Conservation (phyloP, 2,888 invertebrate genomes). For the Argynnis bischoffii region DNA sequence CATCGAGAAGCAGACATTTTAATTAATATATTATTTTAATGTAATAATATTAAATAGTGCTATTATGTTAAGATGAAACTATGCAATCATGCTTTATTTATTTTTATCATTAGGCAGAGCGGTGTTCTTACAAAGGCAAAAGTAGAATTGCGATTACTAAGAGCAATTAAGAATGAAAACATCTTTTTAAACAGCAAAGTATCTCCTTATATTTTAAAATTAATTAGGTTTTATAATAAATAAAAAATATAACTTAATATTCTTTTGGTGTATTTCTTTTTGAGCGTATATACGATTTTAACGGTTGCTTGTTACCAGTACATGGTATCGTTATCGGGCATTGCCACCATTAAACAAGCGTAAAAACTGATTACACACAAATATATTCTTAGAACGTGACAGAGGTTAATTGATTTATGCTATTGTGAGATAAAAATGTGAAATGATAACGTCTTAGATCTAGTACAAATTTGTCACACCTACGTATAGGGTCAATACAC, state of each 20-base stretch:
- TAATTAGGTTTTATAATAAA: background rate
- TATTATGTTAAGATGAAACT: too few relatives aligned
- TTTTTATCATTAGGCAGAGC: slow-evolving; percentile 6
- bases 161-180: background rate
- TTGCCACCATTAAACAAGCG: slow-evolving; percentile 2
- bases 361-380: slow-evolving; percentile 12
- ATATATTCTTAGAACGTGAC: slow-evolving; percentile 1
- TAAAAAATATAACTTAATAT: background rate
- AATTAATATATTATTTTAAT: too few relatives aligned
- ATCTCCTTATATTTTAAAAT: background rate
- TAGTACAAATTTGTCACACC: too few relatives aligned
- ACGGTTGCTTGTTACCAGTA: background rate
- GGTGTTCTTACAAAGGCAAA: background rate
- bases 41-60: too few relatives aligned
- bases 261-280: too few relatives aligned
- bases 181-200: slow-evolving; percentile 2
- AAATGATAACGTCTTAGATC: background rate
- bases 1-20: too few relatives aligned
- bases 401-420: slow-evolving; percentile 13
- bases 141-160: background rate
- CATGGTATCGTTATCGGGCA: slow-evolving; percentile 1
- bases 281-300: background rate
- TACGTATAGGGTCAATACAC: too few relatives aligned
- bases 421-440: background rate
- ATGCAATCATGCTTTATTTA: background rate